Evolutionary conservation across 2,888 invertebrate species (phyloP).

Genomic region (Dryobotodes eremita): DNA sequence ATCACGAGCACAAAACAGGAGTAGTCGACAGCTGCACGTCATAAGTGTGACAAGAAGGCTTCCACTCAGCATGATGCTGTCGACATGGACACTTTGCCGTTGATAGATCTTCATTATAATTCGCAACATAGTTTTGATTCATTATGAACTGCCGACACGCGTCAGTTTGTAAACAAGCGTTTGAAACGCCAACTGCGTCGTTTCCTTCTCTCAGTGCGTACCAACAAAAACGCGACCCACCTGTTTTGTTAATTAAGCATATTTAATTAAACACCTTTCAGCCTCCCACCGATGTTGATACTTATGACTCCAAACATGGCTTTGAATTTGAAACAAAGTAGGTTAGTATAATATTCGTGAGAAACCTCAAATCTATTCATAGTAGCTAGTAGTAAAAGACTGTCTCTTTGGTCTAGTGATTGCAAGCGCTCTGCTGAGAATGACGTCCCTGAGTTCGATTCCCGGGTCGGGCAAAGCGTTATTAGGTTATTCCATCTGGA

Average conservation of each 20-base stretch:
- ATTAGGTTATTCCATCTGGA: too few species aligned
- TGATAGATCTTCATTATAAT: background rate
- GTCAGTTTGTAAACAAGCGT: background rate
- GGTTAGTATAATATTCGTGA: background rate
- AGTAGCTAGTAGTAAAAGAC: background rate
- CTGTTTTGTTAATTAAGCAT: constrained; percentile 66
- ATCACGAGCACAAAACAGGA: too few species aligned
- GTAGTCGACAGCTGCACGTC: too few species aligned
- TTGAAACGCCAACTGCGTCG: background rate
- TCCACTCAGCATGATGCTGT: too few species aligned
- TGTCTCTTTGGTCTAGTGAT: background rate
- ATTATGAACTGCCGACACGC: too few species aligned
- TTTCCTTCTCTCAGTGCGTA: constrained; percentile 48
- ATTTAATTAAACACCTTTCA: constrained; percentile 68
- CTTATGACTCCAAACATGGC: constrained; percentile 14
- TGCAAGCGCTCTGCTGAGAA: too few species aligned
- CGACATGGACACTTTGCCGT: background rate
- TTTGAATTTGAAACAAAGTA: constrained; percentile 31
- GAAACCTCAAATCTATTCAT: background rate
- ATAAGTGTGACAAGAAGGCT: too few species aligned
- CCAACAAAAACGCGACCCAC: constrained; percentile 43
- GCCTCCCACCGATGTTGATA: constrained; percentile 25
- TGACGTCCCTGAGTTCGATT: too few species aligned
- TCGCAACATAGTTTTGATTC: background rate
- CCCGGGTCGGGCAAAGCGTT: too few species aligned